A percentile compares a stretch with the other conserved stretches of the same genome.
Evolutionary conservation across 1,140 invertebrate species (phyloP).

Genomic region (Drosophila persimilis): DNA sequence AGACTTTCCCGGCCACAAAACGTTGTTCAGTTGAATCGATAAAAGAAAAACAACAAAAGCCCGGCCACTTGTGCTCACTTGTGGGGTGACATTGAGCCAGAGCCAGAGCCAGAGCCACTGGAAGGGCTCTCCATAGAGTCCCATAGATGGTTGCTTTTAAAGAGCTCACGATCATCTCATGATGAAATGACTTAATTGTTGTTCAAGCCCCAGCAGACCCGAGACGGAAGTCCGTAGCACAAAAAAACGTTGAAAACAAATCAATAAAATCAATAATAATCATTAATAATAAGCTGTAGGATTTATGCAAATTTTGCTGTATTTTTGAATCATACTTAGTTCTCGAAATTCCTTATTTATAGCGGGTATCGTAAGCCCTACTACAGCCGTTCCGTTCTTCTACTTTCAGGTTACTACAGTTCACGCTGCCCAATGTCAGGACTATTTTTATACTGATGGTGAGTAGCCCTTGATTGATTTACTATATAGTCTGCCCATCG

Average conservation of each 20-base stretch:
- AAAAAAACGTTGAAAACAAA: conserved; percentile 55
- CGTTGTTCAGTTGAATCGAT: conserved; percentile 54
- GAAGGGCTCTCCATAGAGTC: conserved; percentile 32
- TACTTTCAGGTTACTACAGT: conserved; percentile 81
- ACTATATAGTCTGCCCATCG: conserved; percentile 4
- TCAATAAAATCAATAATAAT: conserved; percentile 68
- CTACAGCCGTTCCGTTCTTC: conserved; percentile 14
- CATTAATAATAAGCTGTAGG: conserved; percentile 69
- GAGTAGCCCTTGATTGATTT: conserved; percentile 52
- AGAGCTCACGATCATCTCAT: conserved; percentile 66
- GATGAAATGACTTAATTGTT: conserved; percentile 68
- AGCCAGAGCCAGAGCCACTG: conserved; percentile 43
- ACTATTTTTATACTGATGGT: conserved; percentile 80
- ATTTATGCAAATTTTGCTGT: conserved; percentile 66
- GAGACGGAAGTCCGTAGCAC: conserved; percentile 57
- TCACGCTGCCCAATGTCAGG: conserved; percentile 80
- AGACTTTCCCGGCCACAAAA: conserved; percentile 16
- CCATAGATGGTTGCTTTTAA: conserved; percentile 8
- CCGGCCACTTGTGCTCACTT: conserved; percentile 44
- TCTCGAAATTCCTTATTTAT: conserved; percentile 48
- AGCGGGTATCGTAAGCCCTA: conserved; percentile 59
- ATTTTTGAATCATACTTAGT: conserved; percentile 27
- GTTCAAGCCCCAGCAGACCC: conserved; percentile 20
- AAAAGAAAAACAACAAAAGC: conserved; percentile 11
- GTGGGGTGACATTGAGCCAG: conserved; percentile 59